phyloP scores from a whole-genome alignment of 2,113 vertebrate genomes.

The Ophiodon elongatus region DNA sequence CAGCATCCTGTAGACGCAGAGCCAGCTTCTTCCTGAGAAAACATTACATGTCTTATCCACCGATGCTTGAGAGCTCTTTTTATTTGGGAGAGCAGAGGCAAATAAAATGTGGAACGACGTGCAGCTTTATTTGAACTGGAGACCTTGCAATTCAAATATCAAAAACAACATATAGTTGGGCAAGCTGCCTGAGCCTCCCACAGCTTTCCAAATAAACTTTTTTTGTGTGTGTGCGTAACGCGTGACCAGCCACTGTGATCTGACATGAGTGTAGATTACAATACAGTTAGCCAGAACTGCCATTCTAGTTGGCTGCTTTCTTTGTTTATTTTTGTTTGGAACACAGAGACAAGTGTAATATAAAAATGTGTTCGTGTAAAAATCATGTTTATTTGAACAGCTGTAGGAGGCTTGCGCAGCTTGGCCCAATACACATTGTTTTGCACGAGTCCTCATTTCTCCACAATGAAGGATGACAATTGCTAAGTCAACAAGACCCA shows the following conservation, averaged over 20 bases:
- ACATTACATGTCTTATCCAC: background rate
- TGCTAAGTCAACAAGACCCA: background rate
- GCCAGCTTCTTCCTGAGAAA: constrained; percentile 90
- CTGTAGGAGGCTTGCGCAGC: background rate
- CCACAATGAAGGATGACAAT: background rate
- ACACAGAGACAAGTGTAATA: background rate
- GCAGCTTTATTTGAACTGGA: background rate
- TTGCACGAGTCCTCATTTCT: background rate
- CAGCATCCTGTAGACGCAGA: constrained; percentile 90
- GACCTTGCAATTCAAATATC: background rate
- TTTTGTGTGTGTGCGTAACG: no score
- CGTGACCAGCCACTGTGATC: no score
- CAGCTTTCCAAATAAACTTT: no score
- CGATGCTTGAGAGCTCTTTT: background rate
- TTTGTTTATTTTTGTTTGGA: no score
- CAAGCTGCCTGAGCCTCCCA: no score
- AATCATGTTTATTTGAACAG: background rate
- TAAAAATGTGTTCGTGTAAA: no score
- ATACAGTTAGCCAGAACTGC: no score
- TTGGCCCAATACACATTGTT: background rate
- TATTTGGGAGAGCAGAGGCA: background rate
- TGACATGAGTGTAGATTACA: no score
- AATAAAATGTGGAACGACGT: background rate
- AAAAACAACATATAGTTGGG: no score
- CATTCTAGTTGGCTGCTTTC: no score